A percentile compares a stretch with the other conserved stretches of the same genome.
Conservation (phyloP, 2,797 vertebrate species). For the Ctenopoma multispine region DNA sequence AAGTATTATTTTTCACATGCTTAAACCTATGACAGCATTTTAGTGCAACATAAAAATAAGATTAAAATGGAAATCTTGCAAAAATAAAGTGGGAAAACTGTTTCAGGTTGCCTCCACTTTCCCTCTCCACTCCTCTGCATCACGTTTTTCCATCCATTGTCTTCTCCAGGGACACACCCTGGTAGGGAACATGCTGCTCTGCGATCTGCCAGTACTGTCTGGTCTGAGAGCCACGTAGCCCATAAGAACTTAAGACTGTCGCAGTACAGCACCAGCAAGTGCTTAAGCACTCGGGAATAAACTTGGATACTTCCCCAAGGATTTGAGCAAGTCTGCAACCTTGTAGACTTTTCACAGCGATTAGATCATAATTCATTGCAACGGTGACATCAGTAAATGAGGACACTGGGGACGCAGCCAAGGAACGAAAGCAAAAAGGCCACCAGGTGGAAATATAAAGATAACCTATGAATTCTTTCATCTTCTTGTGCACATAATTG, state of each 20-base stretch:
- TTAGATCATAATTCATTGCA: slow-evolving; percentile 16
- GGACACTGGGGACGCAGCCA: slow-evolving; percentile 2
- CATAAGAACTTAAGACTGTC: slow-evolving; percentile 25
- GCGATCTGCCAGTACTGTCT: background rate
- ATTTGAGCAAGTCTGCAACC: slow-evolving; percentile 6
- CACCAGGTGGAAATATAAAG: background rate
- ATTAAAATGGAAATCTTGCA: no score
- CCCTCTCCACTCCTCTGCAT: background rate
- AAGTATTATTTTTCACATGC: no score
- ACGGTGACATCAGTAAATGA: slow-evolving; percentile 20
- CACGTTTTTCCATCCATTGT: background rate
- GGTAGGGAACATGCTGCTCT: background rate
- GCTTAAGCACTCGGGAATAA: slow-evolving; percentile 41
- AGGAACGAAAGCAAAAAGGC: background rate
- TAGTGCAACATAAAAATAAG: no score
- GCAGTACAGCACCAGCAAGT: slow-evolving; percentile 33
- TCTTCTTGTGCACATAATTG: background rate
- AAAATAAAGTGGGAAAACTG: no score
- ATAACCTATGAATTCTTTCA: slow-evolving; percentile 1
- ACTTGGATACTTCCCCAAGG: slow-evolving; percentile 28
- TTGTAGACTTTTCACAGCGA: slow-evolving; percentile 5
- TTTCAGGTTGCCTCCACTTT: no score
- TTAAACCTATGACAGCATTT: no score
- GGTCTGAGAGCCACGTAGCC: slow-evolving; percentile 21
- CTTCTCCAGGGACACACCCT: background rate